Evolutionary conservation across 92 coral and sea anemone genomes (phyloP).

Genomic region (Palythoa caribaeorum): DNA sequence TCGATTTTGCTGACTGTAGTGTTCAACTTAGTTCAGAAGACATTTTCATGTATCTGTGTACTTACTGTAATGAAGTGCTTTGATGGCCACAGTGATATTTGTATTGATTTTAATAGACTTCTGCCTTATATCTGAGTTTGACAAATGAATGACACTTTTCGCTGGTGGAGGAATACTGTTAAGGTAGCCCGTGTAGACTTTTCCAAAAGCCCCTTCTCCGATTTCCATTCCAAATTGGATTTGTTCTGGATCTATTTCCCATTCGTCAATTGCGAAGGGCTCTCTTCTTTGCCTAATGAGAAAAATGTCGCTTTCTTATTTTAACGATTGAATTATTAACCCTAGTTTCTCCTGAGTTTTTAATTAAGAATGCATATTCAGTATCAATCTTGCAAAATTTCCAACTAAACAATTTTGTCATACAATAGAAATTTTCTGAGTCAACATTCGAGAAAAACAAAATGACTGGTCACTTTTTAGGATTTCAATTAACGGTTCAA

Average conservation of each 20-base stretch:
- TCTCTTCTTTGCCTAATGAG: neutral
- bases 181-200: slow-evolving; percentile 24
- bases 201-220: slow-evolving; percentile 49
- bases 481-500: too few relatives aligned
- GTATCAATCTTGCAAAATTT: too few relatives aligned
- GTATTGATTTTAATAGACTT: slow-evolving; percentile 19
- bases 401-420: too few relatives aligned
- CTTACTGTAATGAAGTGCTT: slow-evolving; percentile 38
- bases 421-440: too few relatives aligned
- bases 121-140: slow-evolving; percentile 32
- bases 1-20: neutral
- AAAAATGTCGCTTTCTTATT: neutral
- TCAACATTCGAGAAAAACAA: neutral
- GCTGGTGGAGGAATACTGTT: slow-evolving; percentile 18
- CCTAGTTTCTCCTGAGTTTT: too few relatives aligned
- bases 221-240: slow-evolving; percentile 41
- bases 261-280: slow-evolving; percentile 26
- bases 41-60: neutral
- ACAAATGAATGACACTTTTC: slow-evolving; percentile 32
- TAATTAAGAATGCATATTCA: too few relatives aligned
- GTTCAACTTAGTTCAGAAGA: neutral
- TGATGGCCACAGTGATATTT: slow-evolving; percentile 35
- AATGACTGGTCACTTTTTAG: too few relatives aligned
- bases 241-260: slow-evolving; percentile 30
- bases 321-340: neutral